These are phyloP conservation scores for Pseudolycoriella hygida DNA, from an alignment of 2,888 invertebrate genomes.

Conservation along the genomic window DNA sequence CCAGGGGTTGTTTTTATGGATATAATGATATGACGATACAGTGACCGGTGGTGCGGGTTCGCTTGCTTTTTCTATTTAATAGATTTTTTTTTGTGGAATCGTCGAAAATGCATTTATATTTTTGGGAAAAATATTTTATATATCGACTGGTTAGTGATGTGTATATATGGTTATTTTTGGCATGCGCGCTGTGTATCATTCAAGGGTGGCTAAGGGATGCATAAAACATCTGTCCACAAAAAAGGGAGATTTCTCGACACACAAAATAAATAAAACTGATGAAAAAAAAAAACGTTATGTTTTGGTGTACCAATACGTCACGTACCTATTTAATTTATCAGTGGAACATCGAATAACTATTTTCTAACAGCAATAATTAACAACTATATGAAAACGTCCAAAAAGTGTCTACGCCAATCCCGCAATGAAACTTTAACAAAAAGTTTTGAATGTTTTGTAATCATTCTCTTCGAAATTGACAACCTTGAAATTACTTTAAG, in stretches of 20 bases:
- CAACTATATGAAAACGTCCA: too few relatives aligned
- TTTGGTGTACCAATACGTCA: too few relatives aligned
- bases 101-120: not conserved
- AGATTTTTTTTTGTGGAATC: conserved; percentile 1
- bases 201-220: conserved; percentile 4
- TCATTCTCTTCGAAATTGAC: too few relatives aligned
- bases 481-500: too few relatives aligned
- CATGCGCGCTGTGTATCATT: conserved; percentile 1
- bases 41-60: conserved; percentile 5
- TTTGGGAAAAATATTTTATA: not conserved
- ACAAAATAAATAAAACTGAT: conserved; percentile 1
- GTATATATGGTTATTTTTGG: conserved; percentile 1
- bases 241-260: conserved; percentile 3
- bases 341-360: too few relatives aligned
- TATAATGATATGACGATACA: conserved; percentile 5
- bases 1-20: conserved; percentile 5
- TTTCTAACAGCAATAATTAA: too few relatives aligned
- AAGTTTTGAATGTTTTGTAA: too few relatives aligned
- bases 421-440: too few relatives aligned
- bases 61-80: conserved; percentile 1
- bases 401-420: too few relatives aligned
- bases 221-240: conserved; percentile 5
- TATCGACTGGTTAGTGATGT: not conserved
- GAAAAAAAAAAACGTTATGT: conserved; percentile 1
- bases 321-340: too few relatives aligned